phyloP scores from a whole-genome alignment of 2,113 vertebrate genomes.

The Daboia siamensis region DNA sequence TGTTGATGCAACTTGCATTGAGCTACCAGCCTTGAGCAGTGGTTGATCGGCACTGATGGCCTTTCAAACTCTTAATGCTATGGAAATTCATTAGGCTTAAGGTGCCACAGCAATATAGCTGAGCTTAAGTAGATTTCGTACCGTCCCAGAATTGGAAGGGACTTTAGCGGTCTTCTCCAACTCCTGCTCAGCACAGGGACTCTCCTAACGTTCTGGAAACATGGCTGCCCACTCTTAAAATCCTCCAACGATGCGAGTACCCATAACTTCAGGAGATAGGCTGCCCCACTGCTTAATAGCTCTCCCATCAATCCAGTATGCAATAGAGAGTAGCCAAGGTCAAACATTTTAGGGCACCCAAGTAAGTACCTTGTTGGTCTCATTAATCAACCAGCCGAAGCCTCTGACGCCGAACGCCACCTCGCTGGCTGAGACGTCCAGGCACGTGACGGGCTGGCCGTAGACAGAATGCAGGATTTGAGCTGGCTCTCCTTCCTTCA shows the following conservation, averaged over 20 bases:
- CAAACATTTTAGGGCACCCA: background rate
- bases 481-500: slow-evolving; percentile 73
- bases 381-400: slow-evolving; percentile 85
- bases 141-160: too few relatives aligned
- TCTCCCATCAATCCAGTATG: background rate
- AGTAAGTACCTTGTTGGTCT: slow-evolving; percentile 87
- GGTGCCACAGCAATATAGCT: too few relatives aligned
- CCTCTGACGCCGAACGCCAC: slow-evolving; percentile 87
- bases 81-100: too few relatives aligned
- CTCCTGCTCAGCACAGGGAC: background rate
- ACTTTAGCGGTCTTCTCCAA: background rate
- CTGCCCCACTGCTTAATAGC: background rate
- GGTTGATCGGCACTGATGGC: too few relatives aligned
- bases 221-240: background rate
- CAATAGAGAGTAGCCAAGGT: background rate
- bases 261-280: background rate
- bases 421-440: slow-evolving; percentile 77
- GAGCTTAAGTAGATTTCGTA: too few relatives aligned
- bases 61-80: too few relatives aligned
- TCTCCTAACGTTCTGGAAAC: background rate
- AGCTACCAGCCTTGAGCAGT: too few relatives aligned
- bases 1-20: too few relatives aligned
- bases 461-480: slow-evolving; percentile 83
- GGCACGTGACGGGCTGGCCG: slow-evolving; percentile 86
- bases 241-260: background rate